phyloP scores from a whole-genome alignment of 2,797 vertebrate species.

The Sebastes jordani region DNA sequence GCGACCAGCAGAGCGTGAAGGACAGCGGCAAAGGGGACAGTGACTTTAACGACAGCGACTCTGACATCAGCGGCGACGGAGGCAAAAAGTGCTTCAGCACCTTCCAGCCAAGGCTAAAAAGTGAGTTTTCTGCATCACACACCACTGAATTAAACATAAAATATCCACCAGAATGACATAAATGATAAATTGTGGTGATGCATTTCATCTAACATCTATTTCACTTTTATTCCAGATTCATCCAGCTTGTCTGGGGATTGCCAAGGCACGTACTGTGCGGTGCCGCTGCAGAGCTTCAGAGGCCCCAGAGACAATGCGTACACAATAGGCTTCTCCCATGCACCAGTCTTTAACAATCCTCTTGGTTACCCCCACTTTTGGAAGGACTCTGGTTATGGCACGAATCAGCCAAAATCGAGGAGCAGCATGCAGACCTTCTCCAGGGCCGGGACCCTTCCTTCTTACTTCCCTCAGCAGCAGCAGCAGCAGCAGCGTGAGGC shows the following conservation, averaged over 20 bases:
- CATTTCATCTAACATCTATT: neutral
- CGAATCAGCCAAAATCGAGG: conserved; percentile 59
- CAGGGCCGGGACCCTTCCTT: conserved; percentile 69
- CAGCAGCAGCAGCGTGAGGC: conserved; percentile 25
- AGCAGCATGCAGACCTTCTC: conserved; percentile 73
- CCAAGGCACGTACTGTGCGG: conserved; percentile 60
- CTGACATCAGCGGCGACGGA: conserved; percentile 76
- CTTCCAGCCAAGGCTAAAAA: conserved; percentile 71
- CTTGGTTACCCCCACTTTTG: conserved; percentile 56
- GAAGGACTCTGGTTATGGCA: conserved; percentile 71
- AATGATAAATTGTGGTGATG: neutral
- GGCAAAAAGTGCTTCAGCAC: conserved; percentile 74
- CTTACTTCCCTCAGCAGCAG: conserved; percentile 40
- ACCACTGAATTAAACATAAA: neutral
- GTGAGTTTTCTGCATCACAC: conserved; percentile 60
- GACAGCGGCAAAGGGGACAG: conserved; percentile 87
- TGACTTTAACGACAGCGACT: conserved; percentile 86
- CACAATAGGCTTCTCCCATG: conserved; percentile 69
- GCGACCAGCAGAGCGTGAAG: conserved; percentile 85
- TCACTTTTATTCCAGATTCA: conserved; percentile 63
- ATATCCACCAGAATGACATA: neutral
- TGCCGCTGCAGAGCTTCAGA: conserved; percentile 66
- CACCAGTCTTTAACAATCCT: conserved; percentile 69
- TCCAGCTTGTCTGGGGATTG: conserved; percentile 55
- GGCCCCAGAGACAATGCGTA: conserved; percentile 69